These are phyloP conservation scores for Drosophila virilis DNA, from an alignment of 1,140 invertebrate species.

Conservation along the genomic window DNA sequence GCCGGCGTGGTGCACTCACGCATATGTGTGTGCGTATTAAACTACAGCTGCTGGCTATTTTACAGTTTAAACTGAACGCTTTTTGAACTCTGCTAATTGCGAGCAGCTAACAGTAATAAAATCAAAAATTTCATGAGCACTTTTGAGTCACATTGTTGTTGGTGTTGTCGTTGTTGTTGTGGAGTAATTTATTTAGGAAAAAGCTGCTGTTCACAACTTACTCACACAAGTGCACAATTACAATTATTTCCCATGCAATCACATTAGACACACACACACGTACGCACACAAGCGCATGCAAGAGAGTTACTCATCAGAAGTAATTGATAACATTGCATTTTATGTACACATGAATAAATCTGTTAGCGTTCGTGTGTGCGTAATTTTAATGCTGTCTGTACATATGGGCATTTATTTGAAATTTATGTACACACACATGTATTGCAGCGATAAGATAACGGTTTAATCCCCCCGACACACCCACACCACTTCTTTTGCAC, in stretches of 20 bases:
- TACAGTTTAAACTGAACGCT: background rate
- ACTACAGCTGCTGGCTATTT: slow-evolving; percentile 8
- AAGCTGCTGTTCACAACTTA: background rate
- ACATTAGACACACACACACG: background rate
- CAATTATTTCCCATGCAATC: background rate
- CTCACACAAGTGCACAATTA: background rate
- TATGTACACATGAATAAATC: slow-evolving; percentile 19
- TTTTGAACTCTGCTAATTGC: slow-evolving; percentile 35
- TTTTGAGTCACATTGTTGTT: slow-evolving; percentile 1
- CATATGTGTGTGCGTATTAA: background rate
- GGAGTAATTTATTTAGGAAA: background rate
- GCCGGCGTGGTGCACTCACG: slow-evolving; percentile 2
- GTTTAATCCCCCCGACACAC: background rate
- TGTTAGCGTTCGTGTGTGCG: background rate
- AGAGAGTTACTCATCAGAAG: slow-evolving; percentile 25
- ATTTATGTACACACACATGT: background rate
- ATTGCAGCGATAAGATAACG: slow-evolving; percentile 9
- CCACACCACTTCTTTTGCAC: background rate
- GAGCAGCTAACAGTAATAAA: background rate
- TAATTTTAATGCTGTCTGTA: slow-evolving; percentile 1
- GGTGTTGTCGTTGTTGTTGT: background rate
- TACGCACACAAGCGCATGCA: background rate
- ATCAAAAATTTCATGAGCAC: background rate
- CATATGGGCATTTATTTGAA: background rate
- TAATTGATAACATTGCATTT: slow-evolving; percentile 33